phyloP scores from a whole-genome alignment of 1,140 invertebrate genomes.

The Solen grandis region DNA sequence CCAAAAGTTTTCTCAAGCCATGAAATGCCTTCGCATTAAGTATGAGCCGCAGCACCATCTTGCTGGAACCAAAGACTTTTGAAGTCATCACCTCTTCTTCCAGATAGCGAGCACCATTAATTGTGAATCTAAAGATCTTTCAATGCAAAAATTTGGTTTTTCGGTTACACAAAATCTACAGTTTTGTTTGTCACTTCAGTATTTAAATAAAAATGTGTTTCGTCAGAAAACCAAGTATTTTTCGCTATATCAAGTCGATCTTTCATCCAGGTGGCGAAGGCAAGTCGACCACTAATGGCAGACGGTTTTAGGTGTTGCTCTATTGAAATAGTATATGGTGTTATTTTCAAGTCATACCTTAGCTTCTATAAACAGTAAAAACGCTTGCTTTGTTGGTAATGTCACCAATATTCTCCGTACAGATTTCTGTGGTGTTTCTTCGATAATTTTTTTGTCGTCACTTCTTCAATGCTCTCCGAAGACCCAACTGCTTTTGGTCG shows the following conservation, averaged over 20 bases:
- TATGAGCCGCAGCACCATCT: background rate
- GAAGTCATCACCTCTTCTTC: background rate
- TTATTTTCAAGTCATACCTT: conserved; percentile 9
- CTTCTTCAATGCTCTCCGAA: conserved; percentile 17
- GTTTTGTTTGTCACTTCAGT: conserved; percentile 1
- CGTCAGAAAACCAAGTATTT: conserved; percentile 1
- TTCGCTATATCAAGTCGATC: background rate
- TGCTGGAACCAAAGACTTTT: background rate
- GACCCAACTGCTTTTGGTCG: conserved; percentile 4
- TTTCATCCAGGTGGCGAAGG: conserved; percentile 10
- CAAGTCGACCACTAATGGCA: background rate
- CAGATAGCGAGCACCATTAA: background rate
- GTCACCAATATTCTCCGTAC: background rate
- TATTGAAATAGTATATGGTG: conserved; percentile 7
- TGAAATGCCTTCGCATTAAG: background rate
- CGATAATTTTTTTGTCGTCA: background rate
- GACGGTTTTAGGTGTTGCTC: conserved; percentile 19
- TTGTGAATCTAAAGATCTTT: conserved; percentile 3
- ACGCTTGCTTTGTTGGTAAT: conserved; percentile 3
- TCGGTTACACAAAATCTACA: conserved; percentile 1
- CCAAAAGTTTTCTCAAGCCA: background rate
- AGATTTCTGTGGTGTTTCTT: conserved; percentile 2
- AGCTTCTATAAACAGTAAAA: conserved; percentile 20
- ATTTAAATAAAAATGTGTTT: conserved; percentile 22
- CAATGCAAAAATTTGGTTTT: conserved; percentile 17